Evolutionary conservation across 2,113 vertebrate species (phyloP).

Genomic region (Burhinus bistriatus): DNA sequence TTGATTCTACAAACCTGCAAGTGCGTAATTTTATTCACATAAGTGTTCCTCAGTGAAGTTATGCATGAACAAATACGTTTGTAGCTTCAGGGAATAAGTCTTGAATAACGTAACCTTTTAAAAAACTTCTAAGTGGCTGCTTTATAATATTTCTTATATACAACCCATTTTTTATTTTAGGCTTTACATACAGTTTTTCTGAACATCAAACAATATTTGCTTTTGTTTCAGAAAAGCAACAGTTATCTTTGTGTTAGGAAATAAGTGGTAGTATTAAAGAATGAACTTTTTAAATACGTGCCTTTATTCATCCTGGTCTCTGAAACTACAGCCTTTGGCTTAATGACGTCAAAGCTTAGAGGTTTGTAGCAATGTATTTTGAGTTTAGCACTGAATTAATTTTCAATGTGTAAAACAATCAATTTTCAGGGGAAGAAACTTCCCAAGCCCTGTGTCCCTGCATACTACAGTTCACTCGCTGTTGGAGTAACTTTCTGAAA

Average conservation of each 20-base stretch:
- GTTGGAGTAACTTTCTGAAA: background rate
- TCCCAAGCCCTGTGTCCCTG: background rate
- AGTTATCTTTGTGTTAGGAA: background rate
- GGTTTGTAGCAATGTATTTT: background rate
- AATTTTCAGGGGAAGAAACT: background rate
- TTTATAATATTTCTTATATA: background rate
- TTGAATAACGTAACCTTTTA: conserved; percentile 4
- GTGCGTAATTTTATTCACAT: background rate
- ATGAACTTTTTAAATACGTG: fast-evolving
- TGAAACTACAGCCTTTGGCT: background rate
- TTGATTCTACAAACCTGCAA: conserved; percentile 13
- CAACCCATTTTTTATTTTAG: background rate
- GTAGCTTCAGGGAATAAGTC: conserved; percentile 23
- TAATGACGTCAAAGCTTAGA: background rate
- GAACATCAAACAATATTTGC: background rate
- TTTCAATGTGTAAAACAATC: background rate
- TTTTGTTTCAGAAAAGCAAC: background rate
- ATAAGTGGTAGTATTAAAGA: background rate
- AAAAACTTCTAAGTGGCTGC: background rate
- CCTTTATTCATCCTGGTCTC: background rate
- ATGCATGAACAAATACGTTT: conserved; percentile 11
- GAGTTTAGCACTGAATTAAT: background rate
- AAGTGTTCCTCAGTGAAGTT: conserved; percentile 16
- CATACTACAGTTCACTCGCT: background rate
- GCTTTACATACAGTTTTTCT: background rate